Percentiles rank a stretch among this genome's conserved stretches.
These are phyloP conservation scores for Quadroppia sp. DNA, from an alignment of 2,888 invertebrate genomes.

Conservation along the genomic window DNA sequence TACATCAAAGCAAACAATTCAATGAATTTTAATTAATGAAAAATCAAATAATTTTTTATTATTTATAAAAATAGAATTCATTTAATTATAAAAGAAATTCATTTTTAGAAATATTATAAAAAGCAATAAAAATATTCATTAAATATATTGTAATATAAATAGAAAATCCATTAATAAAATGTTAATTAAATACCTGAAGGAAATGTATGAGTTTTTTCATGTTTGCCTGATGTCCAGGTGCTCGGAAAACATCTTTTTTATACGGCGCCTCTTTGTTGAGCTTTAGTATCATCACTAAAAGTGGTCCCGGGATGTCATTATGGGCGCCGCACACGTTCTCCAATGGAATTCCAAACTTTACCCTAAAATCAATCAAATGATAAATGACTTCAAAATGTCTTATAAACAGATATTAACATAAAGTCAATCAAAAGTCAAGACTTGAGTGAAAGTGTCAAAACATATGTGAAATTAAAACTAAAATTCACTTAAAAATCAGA, in stretches of 20 bases:
- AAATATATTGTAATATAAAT: neutral
- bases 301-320: constrained; percentile 87
- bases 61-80: neutral
- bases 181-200: constrained; percentile 58
- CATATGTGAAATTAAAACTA: no score
- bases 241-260: constrained; percentile 88
- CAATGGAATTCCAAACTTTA: constrained; percentile 86
- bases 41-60: no score
- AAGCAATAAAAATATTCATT: neutral
- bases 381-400: neutral
- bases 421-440: neutral
- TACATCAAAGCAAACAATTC: neutral
- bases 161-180: neutral
- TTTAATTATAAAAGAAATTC: neutral
- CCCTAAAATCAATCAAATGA: constrained; percentile 56
- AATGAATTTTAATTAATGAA: no score
- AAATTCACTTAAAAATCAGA: no score
- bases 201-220: constrained; percentile 91
- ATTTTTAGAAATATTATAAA: neutral
- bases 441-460: no score
- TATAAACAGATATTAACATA: neutral
- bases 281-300: constrained; percentile 83
- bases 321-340: constrained; percentile 78
- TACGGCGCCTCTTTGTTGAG: constrained; percentile 90
- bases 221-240: constrained; percentile 89